phyloP scores from a whole-genome alignment of 2,113 vertebrate species.

The Copsychus sechellarum region DNA sequence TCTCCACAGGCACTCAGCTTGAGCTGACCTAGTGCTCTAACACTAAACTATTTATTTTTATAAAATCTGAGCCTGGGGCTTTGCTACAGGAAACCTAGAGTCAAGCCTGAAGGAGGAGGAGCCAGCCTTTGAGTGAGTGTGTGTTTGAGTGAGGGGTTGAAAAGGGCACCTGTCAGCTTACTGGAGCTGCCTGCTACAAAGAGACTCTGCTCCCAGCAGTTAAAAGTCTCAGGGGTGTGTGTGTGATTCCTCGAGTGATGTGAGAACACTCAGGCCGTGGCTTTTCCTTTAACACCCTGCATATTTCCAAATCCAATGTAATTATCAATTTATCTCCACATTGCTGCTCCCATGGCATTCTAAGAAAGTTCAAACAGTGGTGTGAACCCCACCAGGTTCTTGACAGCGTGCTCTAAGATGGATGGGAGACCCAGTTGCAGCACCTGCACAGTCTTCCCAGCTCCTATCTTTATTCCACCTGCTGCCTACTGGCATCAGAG shows the following conservation, averaged over 20 bases:
- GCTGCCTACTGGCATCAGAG: neutral
- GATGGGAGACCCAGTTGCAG: neutral
- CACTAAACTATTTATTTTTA: neutral
- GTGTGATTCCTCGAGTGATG: neutral
- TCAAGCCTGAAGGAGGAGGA: neutral
- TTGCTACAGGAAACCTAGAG: neutral
- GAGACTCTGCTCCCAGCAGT: neutral
- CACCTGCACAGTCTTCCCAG: neutral
- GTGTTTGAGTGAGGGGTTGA: neutral
- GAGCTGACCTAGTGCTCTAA: neutral
- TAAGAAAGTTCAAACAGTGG: neutral
- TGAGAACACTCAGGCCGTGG: neutral
- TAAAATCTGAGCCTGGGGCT: neutral
- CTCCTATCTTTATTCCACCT: neutral
- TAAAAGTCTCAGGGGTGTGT: neutral
- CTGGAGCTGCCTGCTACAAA: neutral
- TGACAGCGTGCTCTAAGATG: accelerated
- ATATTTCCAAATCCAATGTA: neutral
- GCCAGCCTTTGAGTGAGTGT: neutral
- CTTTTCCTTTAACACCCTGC: neutral
- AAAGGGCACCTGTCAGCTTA: neutral
- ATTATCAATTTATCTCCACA: neutral
- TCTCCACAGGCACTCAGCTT: neutral
- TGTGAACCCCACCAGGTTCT: neutral
- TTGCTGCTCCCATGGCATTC: neutral